Percentiles rank a stretch among this genome's conserved stretches.
Evolutionary conservation across 2,888 invertebrate genomes (phyloP).

Genomic region (Nomada ruficornis): DNA sequence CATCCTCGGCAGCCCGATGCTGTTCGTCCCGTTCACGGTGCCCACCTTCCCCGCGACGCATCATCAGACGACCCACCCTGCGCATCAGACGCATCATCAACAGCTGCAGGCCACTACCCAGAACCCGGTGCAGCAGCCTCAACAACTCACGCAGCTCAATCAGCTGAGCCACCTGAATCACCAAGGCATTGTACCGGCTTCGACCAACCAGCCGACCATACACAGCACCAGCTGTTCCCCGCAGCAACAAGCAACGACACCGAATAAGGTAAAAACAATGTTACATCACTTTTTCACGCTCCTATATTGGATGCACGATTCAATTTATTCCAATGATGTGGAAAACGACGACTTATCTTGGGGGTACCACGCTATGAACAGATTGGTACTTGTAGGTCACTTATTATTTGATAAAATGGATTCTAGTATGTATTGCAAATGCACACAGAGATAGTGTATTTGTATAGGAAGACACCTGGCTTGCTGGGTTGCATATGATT

Average conservation of each 20-base stretch:
- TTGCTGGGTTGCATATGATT: no score
- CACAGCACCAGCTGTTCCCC: slow-evolving; percentile 83
- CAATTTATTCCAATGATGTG: neutral
- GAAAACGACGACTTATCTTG: neutral
- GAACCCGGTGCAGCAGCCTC: slow-evolving; percentile 76
- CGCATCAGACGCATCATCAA: slow-evolving; percentile 81
- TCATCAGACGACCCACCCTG: slow-evolving; percentile 81
- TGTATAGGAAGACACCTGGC: no score
- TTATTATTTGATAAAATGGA: neutral
- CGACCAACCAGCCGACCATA: slow-evolving; percentile 79
- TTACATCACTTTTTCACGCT: slow-evolving; percentile 21
- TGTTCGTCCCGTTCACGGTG: slow-evolving; percentile 84
- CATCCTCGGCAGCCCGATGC: slow-evolving; percentile 84
- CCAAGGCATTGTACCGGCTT: slow-evolving; percentile 79
- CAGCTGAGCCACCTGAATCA: slow-evolving; percentile 83
- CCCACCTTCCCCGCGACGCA: slow-evolving; percentile 83
- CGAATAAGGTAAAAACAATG: slow-evolving; percentile 80
- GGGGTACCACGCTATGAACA: neutral
- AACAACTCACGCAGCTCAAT: slow-evolving; percentile 78
- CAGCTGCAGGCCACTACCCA: slow-evolving; percentile 78
- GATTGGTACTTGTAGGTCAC: neutral
- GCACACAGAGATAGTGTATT: no score
- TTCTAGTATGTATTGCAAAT: no score
- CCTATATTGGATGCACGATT: neutral
- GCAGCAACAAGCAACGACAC: slow-evolving; percentile 82